Conservation (phyloP, 37 sponge, comb jelly and placozoan species). For the Spongilla lacustris region DNA sequence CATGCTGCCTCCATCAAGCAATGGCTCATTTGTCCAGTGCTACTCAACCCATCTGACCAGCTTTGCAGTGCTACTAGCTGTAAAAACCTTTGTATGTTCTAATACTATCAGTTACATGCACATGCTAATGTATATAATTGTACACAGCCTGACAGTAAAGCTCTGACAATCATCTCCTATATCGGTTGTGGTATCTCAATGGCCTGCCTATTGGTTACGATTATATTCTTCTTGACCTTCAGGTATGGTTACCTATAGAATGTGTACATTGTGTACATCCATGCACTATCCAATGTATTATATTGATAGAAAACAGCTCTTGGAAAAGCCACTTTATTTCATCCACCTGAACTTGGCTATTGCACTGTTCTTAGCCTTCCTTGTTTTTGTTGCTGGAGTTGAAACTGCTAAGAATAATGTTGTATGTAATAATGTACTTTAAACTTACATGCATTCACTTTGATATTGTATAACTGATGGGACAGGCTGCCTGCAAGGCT, state of each 20-base stretch:
- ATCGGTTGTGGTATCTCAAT: constrained; percentile 58
- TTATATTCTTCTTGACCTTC: constrained; percentile 53
- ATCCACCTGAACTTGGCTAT: constrained; percentile 31
- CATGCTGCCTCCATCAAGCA: not conserved
- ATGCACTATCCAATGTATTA: too few relatives aligned
- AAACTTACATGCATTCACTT: not conserved
- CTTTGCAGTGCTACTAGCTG: constrained; percentile 72
- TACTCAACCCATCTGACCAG: constrained; percentile 57
- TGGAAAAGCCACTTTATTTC: constrained; percentile 22
- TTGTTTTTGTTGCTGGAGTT: constrained; percentile 33
- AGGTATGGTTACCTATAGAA: constrained; percentile 18
- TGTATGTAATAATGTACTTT: not conserved
- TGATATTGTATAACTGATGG: not conserved
- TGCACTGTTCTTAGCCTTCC: constrained; percentile 25
- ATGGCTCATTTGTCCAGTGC: constrained; percentile 25
- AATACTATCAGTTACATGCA: not conserved
- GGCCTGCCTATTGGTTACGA: constrained; percentile 37
- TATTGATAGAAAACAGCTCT: constrained; percentile 14
- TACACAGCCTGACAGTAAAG: constrained; percentile 7
- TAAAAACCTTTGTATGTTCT: constrained; percentile 10
- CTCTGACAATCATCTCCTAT: constrained; percentile 47
- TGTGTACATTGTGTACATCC: too few relatives aligned
- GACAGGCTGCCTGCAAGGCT: constrained; percentile 11
- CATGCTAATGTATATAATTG: not conserved
- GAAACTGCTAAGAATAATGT: not conserved